Conservation (phyloP, 2,113 vertebrate genomes). For the Syngnathoides biaculeatus region DNA sequence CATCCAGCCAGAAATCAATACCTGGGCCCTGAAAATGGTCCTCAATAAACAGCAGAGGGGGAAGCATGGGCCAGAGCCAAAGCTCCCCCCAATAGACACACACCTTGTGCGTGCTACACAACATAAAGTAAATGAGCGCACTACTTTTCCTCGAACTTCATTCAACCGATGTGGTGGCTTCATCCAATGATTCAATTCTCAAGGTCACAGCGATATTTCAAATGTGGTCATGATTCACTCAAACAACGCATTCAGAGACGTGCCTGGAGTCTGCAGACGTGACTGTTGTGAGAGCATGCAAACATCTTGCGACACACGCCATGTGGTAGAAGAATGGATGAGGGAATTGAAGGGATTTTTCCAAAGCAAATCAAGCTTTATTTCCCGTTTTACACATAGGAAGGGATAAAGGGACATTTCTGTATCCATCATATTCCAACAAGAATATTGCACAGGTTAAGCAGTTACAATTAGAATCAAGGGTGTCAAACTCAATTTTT, state of each 20-base stretch:
- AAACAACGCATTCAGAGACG: conserved; percentile 9
- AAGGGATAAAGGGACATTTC: no score
- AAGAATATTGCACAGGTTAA: conserved; percentile 10
- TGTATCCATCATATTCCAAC: not conserved
- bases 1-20: conserved; percentile 71
- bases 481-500: no score
- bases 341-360: not conserved
- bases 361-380: not conserved
- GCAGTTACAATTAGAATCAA: no score
- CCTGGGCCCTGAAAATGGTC: conserved; percentile 58
- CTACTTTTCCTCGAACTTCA: conserved; percentile 64
- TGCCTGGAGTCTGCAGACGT: not conserved
- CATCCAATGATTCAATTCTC: conserved; percentile 8
- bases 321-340: not conserved
- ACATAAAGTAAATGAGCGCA: conserved; percentile 67
- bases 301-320: not conserved
- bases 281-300: not conserved
- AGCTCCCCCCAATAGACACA: conserved; percentile 13
- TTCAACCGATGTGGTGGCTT: conserved; percentile 54
- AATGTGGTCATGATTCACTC: conserved; percentile 36
- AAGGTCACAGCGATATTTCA: conserved; percentile 26
- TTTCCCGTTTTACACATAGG: not conserved
- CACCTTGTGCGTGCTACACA: conserved; percentile 32
- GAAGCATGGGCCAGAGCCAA: conserved; percentile 61
- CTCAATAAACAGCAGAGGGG: conserved; percentile 64